A percentile compares a stretch with the other conserved stretches of the same genome.
Conservation (phyloP, 2,888 invertebrate species). For the Meiosimyza decipiens region DNA sequence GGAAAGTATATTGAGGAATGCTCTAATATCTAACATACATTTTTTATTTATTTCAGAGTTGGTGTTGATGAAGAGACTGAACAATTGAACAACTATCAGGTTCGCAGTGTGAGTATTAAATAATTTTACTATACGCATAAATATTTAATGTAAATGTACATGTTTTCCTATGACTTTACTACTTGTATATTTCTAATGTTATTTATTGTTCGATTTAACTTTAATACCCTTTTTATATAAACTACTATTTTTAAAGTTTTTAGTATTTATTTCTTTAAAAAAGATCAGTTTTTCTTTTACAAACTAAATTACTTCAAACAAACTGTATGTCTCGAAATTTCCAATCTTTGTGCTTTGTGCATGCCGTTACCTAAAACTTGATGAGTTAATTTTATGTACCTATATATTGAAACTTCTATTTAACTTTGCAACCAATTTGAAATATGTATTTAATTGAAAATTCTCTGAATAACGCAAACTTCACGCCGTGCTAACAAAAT, state of each 20-base stretch:
- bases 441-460: slow-evolving; percentile 21
- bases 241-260: neutral
- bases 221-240: neutral
- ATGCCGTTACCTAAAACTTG: too few relatives aligned
- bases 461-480: slow-evolving; percentile 25
- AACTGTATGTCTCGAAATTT: neutral
- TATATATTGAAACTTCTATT: neutral
- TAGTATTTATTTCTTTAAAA: neutral
- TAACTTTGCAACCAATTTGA: neutral
- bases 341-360: too few relatives aligned
- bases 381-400: too few relatives aligned
- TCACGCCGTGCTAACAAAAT: slow-evolving; percentile 16
- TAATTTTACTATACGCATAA: too few relatives aligned
- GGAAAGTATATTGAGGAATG: neutral
- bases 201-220: neutral
- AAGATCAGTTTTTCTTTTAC: neutral
- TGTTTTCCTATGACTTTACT: neutral
- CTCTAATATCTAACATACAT: neutral
- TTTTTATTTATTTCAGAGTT: slow-evolving; percentile 72
- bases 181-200: neutral
- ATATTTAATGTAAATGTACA: slow-evolving; percentile 19
- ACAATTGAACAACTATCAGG: slow-evolving; percentile 80
- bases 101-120: slow-evolving; percentile 82
- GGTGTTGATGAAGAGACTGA: slow-evolving; percentile 93
- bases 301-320: neutral